Conservation (phyloP, 2,888 invertebrate species). For the Polietes domitor region DNA sequence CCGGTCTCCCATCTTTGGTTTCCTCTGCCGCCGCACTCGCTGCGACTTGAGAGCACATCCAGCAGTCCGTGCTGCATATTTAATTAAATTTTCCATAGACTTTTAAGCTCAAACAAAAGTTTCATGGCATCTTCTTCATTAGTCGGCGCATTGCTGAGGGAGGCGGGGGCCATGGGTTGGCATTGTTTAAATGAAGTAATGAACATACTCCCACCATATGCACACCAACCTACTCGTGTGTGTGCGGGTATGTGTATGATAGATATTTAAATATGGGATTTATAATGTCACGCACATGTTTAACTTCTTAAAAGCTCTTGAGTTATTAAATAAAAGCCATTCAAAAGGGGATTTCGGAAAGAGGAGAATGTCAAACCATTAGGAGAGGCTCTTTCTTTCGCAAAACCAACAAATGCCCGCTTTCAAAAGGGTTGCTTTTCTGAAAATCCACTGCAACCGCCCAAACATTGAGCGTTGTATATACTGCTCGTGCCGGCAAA, state of each 20-base stretch:
- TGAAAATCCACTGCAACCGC: neutral
- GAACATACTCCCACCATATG: neutral
- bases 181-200: constrained; percentile 8
- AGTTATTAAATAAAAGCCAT: constrained; percentile 50
- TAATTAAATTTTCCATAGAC: constrained; percentile 65
- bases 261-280: constrained; percentile 50
- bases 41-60: neutral
- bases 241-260: neutral
- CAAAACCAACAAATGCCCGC: no score
- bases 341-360: constrained; percentile 6
- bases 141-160: constrained; percentile 10
- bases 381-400: neutral
- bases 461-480: neutral
- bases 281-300: constrained; percentile 65
- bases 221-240: neutral
- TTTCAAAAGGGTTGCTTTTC: neutral
- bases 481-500: neutral
- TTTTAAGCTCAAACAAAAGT: constrained; percentile 54
- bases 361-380: constrained; percentile 46
- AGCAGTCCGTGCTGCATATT: constrained; percentile 49
- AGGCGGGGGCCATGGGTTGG: neutral
- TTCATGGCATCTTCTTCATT: constrained; percentile 46
- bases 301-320: constrained; percentile 60
- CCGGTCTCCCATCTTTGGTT: neutral
- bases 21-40: constrained; percentile 14